phyloP scores from a whole-genome alignment of 2,797 vertebrate genomes.

The Crax fasciolata region DNA sequence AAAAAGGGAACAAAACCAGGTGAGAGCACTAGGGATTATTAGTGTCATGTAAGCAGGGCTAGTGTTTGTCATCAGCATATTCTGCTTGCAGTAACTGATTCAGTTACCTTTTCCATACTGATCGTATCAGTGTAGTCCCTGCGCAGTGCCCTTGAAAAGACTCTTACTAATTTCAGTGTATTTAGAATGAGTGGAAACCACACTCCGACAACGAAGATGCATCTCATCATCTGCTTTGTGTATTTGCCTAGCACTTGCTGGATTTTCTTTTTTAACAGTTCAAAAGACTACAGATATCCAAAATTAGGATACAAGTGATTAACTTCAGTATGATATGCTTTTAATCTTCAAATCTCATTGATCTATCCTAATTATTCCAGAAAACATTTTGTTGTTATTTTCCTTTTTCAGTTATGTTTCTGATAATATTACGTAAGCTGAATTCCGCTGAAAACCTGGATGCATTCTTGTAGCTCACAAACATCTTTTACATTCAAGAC shows the following conservation, averaged over 20 bases:
- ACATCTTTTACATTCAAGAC: neutral
- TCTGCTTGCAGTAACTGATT: neutral
- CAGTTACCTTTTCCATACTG: neutral
- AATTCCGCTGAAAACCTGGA: neutral
- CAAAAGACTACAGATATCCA: neutral
- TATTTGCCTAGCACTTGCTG: neutral
- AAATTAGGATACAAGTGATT: neutral
- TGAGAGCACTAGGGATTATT: neutral
- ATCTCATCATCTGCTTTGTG: accelerated
- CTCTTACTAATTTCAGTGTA: neutral
- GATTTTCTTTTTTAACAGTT: neutral
- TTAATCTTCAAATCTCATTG: neutral
- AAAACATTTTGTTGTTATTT: neutral
- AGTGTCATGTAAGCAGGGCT: neutral
- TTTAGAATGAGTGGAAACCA: neutral
- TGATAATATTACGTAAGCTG: neutral
- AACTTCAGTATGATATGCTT: neutral
- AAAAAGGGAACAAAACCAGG: neutral
- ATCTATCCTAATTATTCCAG: neutral
- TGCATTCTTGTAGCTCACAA: neutral
- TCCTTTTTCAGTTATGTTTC: neutral
- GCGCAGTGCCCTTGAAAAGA: neutral
- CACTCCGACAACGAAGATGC: neutral
- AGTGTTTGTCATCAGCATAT: neutral
- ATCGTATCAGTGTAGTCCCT: neutral